Evolutionary conservation across 2,888 invertebrate species (phyloP), one percentile per base, ranked within the genome.

Genomic region (Eilema depressum): DNA sequence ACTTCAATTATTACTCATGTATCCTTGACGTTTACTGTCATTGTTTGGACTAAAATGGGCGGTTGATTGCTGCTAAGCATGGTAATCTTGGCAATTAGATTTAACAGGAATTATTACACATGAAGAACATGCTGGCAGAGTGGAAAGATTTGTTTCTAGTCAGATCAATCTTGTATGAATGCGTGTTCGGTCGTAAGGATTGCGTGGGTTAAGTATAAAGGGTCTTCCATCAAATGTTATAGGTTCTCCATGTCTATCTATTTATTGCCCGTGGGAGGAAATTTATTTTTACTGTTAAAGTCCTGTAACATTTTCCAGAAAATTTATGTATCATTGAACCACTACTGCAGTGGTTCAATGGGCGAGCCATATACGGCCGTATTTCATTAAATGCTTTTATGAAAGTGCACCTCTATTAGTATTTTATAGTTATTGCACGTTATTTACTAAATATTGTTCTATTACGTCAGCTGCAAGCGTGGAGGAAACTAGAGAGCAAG

Each of bases 21-120:
- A 78, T 79, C 83, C 77, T 78, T 81, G 79, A 76, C 76, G 82
- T 74, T 79, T 77, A 79, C 77, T 81, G 76, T 80, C 79, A 82
- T 85, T 82, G 84, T 84, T 84, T 74, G 41, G 68, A 75, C 80
- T 75, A 82, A 81, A 84, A 83, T 84, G 82, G 81, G 69, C 68
- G 70, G 75, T 30, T 66, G 63, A 70, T 57, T 79, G 81, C 70
- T 76, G 77, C 76, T 79, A 69, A 68, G 63, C 75, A 80, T 75
- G 68, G 76, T 69, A 78, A 75, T 81, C 76, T 74, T 28, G 69
- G 75, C 75, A 81, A 77, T 78, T 76, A 79, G 67, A 76, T 74
- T 75, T 73, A 71, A 74, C 66, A 70, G 63, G 59, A 70, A 71
- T 71, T 75, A 75, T 68, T 70, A 68, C 41, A 37, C n/a, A 61